Base-by-base conservation (phyloP, 2,888 invertebrate species). In the Atethmia centrago region DNA sequence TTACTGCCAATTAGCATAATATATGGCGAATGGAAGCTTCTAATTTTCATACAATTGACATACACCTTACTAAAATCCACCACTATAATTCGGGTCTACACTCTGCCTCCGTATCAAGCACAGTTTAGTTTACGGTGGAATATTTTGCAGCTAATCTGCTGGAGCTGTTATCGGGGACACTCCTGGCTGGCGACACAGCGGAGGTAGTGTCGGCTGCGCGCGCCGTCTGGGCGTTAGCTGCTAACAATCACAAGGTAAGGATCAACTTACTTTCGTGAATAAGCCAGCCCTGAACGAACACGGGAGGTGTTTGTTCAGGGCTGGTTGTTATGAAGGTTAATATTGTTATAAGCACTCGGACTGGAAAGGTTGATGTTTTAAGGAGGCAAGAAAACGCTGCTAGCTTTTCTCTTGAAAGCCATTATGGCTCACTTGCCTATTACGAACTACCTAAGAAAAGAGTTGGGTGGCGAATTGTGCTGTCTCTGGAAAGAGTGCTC, bases 161-260 rank as follows among this genome's bases (percentile, higher is more conserved):
- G 79, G 96, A 96, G 82, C 65, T 95, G 51, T 73, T 96, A 12
- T 90, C 92, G 0, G 94, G 93, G 3, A 91, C 94, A 1, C 85
- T 96, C 25, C 80, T 95, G 79, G 88, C 93, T 3, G 95, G 95
- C 1, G 94, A 94, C 72, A 92, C 90, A 0, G 81, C 88, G 0
- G 95, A 94, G 70, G 72, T 94, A 0, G 92, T 95, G n/a, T 91
- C 92, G 0, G 95, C 95, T 88, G 97, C 87, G 88, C 92, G 97
- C 25, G 97, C 97, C 5, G 95, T 97, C 0, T 98, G 98, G 98
- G 96, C 97, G 0, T 87, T 98, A 62, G 96, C 97, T 10, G 97
- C 97, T 12, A 98, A 98, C 88, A 97, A 97, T 88, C 98, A 98
- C 84, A 97, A 97, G 93, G 97, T 97, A 80, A 31, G 47, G 62